These are phyloP conservation scores for Peucedramus taeniatus DNA, from an alignment of 2,113 vertebrate genomes.

Conservation along the genomic window DNA sequence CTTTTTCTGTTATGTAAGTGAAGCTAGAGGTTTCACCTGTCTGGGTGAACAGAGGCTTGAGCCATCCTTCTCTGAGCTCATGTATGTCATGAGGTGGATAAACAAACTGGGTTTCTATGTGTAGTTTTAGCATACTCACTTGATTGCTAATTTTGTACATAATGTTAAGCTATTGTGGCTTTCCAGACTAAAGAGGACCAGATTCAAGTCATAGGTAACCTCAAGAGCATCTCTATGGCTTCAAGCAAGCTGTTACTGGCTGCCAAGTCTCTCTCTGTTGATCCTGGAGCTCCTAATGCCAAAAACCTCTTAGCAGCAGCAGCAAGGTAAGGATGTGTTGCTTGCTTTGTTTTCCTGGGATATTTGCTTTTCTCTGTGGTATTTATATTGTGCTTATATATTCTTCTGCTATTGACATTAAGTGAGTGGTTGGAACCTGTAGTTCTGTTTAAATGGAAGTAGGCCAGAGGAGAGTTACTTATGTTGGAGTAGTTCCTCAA, in stretches of 20 bases:
- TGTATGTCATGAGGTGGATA: neutral
- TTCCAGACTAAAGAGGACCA: slow-evolving; percentile 95
- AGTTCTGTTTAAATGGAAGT: neutral
- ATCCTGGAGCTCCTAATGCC: slow-evolving; percentile 95
- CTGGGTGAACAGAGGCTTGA: neutral
- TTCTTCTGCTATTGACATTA: neutral
- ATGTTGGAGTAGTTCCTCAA: neutral
- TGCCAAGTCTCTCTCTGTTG: slow-evolving; percentile 97
- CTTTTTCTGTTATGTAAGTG: neutral
- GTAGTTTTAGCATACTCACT: neutral
- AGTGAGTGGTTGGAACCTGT: neutral
- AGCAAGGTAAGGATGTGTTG: slow-evolving; percentile 80
- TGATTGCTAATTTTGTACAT: neutral
- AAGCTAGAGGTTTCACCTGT: slow-evolving; percentile 31
- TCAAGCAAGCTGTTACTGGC: slow-evolving; percentile 96
- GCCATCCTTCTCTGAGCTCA: neutral
- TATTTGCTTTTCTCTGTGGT: neutral
- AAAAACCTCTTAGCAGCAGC: slow-evolving; percentile 97
- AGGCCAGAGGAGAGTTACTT: neutral
- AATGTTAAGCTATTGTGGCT: neutral
- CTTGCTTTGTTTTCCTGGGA: neutral
- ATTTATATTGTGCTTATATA: neutral
- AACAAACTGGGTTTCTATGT: neutral
- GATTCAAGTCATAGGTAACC: slow-evolving; percentile 96
- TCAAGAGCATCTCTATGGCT: slow-evolving; percentile 99